Conservation (phyloP, 2,888 invertebrate genomes). For the Pheosia tremula region DNA sequence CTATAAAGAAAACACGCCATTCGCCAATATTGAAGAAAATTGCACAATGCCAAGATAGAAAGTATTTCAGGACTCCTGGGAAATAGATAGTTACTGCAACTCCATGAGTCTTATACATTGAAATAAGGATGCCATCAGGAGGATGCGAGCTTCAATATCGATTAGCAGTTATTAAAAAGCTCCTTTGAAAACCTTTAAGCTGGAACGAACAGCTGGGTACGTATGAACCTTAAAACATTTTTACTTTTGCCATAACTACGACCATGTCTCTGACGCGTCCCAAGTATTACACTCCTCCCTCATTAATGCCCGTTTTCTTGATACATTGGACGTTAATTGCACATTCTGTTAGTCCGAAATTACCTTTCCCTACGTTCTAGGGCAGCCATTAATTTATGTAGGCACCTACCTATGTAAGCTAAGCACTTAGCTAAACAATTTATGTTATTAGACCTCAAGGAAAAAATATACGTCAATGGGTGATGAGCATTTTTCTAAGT, state of each 20-base stretch:
- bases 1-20: no score
- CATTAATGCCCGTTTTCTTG: slow-evolving; percentile 58
- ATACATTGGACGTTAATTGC: slow-evolving; percentile 69
- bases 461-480: no score
- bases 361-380: slow-evolving; percentile 30
- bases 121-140: not conserved
- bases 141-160: not conserved
- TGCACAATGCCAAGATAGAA: not conserved
- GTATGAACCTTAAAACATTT: not conserved
- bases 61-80: not conserved
- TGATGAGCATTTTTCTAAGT: no score
- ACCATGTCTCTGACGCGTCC: slow-evolving; percentile 16
- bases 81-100: not conserved
- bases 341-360: slow-evolving; percentile 45
- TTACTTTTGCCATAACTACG: not conserved
- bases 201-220: not conserved
- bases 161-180: not conserved
- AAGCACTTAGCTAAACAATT: not conserved
- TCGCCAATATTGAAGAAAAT: not conserved
- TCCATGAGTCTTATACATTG: not conserved
- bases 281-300: slow-evolving; percentile 50
- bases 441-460: not conserved
- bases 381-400: slow-evolving; percentile 23
- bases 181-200: not conserved
- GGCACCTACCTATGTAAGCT: slow-evolving; percentile 6